Evolutionary conservation across 2,113 vertebrate species (phyloP).

Genomic region (Oncorhynchus mykiss): DNA sequence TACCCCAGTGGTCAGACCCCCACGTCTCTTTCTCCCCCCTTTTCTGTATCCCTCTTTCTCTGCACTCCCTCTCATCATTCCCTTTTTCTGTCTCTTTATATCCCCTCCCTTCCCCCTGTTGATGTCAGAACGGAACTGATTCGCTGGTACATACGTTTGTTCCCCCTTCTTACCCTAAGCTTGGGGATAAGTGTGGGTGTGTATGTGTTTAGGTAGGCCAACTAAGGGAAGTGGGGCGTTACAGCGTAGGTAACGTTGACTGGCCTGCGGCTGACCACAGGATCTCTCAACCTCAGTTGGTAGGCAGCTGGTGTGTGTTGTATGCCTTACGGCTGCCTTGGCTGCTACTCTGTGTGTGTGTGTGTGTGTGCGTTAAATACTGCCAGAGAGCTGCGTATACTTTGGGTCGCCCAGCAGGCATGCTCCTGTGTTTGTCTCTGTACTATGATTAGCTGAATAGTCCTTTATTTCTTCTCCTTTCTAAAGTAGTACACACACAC

Average conservation of each 20-base stretch:
- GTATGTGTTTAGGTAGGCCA: constrained; percentile 4
- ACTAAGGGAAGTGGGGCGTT: neutral
- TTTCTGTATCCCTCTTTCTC: constrained; percentile 64
- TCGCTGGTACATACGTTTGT: neutral
- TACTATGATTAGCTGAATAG: too few species aligned
- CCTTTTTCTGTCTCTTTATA: neutral
- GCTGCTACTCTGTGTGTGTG: too few species aligned
- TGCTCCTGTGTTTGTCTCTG: too few species aligned
- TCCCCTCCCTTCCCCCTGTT: too few species aligned
- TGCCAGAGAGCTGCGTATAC: too few species aligned
- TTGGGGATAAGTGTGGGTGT: neutral
- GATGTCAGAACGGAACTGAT: neutral
- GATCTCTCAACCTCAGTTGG: neutral
- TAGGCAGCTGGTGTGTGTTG: neutral
- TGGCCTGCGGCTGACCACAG: neutral
- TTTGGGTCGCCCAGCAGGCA: too few species aligned
- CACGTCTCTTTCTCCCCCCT: constrained; percentile 23
- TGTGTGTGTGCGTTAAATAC: too few species aligned
- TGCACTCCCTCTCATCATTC: constrained; percentile 26
- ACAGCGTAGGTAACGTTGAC: neutral
- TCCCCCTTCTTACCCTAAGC: neutral
- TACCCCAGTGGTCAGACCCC: neutral
- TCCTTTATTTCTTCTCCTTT: too few species aligned
- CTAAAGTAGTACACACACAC: too few species aligned
- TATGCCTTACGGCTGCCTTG: neutral